phyloP scores from a whole-genome alignment of 1,140 invertebrate species.

The Asbolus verrucosus region DNA sequence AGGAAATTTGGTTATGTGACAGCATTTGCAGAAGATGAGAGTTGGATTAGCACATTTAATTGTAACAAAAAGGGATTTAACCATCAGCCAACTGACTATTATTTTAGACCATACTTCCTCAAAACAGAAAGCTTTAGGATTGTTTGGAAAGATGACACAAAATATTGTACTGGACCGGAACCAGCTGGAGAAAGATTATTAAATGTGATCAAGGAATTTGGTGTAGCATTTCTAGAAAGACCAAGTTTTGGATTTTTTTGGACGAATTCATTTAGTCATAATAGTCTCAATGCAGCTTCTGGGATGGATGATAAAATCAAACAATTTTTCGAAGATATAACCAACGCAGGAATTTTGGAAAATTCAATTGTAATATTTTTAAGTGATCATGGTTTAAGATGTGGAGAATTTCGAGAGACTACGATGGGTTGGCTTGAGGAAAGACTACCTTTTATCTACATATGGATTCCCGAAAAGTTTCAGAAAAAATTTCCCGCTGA shows the following conservation, averaged over 20 bases:
- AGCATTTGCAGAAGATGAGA: constrained; percentile 74
- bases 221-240: constrained; percentile 68
- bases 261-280: constrained; percentile 77
- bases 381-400: constrained; percentile 92
- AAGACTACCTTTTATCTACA: constrained; percentile 81
- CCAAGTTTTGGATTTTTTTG: constrained; percentile 79
- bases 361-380: constrained; percentile 77
- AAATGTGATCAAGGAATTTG: constrained; percentile 73
- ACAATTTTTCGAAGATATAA: constrained; percentile 66
- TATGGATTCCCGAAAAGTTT: constrained; percentile 79
- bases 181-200: constrained; percentile 70
- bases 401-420: constrained; percentile 77
- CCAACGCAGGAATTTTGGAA: constrained; percentile 66
- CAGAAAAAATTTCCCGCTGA: constrained; percentile 69
- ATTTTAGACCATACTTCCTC: constrained; percentile 76
- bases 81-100: constrained; percentile 80
- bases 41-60: constrained; percentile 74
- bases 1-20: constrained; percentile 73
- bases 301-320: constrained; percentile 70
- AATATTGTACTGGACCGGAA: constrained; percentile 71
- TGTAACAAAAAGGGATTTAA: constrained; percentile 75
- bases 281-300: constrained; percentile 71
- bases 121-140: constrained; percentile 65
- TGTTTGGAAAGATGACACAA: constrained; percentile 61
- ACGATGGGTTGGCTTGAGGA: constrained; percentile 87